phyloP scores from a whole-genome alignment of 2,888 invertebrate genomes.

The Eupsilia transversa region DNA sequence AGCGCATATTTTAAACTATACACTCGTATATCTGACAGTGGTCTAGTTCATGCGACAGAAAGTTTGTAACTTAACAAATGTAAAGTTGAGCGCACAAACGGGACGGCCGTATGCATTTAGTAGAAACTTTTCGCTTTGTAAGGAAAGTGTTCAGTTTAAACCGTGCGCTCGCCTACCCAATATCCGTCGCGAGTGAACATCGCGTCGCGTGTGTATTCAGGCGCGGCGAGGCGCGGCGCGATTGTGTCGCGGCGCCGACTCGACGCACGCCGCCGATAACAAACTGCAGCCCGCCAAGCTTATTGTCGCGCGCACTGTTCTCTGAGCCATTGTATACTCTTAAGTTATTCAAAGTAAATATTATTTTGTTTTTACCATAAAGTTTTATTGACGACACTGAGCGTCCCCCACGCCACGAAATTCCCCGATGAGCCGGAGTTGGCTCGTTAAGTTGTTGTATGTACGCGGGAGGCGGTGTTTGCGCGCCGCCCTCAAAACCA shows the following conservation, averaged over 20 bases:
- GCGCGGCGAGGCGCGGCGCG: conserved; percentile 72
- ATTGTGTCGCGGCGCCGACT: conserved; percentile 71
- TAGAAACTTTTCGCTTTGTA: conserved; percentile 87
- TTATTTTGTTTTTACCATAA: conserved; percentile 74
- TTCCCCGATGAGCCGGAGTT: conserved; percentile 81
- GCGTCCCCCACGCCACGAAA: conserved; percentile 70
- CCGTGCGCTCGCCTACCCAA: conserved; percentile 81
- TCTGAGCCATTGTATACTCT: conserved; percentile 64
- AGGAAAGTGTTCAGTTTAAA: conserved; percentile 84
- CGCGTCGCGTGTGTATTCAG: conserved; percentile 79
- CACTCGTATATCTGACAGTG: conserved; percentile 53
- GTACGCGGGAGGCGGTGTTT: conserved; percentile 76
- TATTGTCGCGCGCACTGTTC: conserved; percentile 72
- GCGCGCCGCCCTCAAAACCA: conserved; percentile 82
- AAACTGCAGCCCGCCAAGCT: conserved; percentile 72
- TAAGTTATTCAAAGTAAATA: conserved; percentile 75
- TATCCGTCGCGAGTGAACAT: conserved; percentile 81
- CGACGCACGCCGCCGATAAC: conserved; percentile 73
- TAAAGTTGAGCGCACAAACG: conserved; percentile 81
- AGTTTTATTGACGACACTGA: conserved; percentile 78
- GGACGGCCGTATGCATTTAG: conserved; percentile 84
- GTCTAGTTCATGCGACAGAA: conserved; percentile 74
- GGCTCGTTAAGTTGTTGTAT: conserved; percentile 84
- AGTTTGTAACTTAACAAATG: conserved; percentile 82
- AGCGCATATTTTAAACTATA: conserved; percentile 52